These are phyloP conservation scores for Gulo gulo DNA, from an alignment of 2,113 vertebrate genomes.

Conservation along the genomic window DNA sequence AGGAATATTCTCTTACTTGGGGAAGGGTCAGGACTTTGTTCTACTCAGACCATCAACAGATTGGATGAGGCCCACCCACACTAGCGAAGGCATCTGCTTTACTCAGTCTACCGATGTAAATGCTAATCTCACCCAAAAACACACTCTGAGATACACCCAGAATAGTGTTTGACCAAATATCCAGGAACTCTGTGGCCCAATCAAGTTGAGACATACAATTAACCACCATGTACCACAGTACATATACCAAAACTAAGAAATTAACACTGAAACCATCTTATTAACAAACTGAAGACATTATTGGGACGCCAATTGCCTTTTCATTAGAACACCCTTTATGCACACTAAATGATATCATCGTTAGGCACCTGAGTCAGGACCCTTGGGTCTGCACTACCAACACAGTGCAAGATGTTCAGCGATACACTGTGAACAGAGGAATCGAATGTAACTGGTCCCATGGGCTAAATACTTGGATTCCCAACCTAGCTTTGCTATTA, in stretches of 20 bases:
- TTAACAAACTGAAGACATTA: background rate
- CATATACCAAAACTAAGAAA: background rate
- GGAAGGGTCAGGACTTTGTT: background rate
- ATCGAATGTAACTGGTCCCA: background rate
- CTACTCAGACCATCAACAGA: background rate
- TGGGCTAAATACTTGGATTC: background rate
- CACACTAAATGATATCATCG: background rate
- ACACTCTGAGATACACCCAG: background rate
- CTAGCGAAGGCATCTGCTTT: background rate
- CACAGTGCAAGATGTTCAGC: background rate
- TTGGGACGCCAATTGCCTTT: background rate
- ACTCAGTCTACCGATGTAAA: background rate
- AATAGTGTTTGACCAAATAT: background rate
- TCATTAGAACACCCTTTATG: background rate
- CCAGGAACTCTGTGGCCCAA: background rate
- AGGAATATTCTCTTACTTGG: background rate
- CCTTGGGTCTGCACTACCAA: too few species aligned
- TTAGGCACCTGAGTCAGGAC: background rate
- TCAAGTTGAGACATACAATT: background rate
- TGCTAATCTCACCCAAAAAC: background rate
- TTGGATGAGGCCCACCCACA: background rate
- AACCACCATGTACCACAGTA: background rate
- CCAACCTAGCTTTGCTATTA: background rate
- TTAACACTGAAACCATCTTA: background rate
- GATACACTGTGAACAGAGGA: background rate